Evolutionary conservation across 2,797 vertebrate species (phyloP).

Genomic region (Lepilemur septentrionalis): DNA sequence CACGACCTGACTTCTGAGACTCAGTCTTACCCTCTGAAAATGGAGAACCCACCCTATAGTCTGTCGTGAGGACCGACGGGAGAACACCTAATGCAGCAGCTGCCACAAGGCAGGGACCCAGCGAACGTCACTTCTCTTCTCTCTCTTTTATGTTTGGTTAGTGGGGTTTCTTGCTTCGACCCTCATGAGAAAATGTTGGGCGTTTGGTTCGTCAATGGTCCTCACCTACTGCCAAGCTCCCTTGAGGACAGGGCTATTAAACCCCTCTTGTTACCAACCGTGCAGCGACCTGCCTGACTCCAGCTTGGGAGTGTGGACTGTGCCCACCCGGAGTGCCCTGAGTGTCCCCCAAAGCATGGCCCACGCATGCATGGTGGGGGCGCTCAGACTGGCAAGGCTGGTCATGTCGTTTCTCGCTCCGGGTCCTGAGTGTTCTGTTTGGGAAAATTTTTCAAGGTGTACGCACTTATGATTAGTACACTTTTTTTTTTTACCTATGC

Average conservation of each 20-base stretch:
- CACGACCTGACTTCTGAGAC: background rate
- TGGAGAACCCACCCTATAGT: background rate
- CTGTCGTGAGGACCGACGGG: background rate
- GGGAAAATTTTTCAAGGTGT: background rate
- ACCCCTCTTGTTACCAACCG: no score
- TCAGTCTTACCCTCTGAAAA: background rate
- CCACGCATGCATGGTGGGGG: fast-evolving
- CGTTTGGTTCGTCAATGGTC: background rate
- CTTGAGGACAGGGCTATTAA: background rate
- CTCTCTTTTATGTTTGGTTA: background rate
- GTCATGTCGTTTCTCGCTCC: background rate
- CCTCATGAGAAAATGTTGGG: background rate
- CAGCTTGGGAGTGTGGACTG: no score
- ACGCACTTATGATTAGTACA: background rate
- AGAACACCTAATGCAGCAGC: background rate
- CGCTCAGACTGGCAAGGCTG: background rate
- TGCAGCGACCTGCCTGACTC: no score
- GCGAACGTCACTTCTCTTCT: background rate
- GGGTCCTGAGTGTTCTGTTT: background rate
- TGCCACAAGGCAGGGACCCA: background rate
- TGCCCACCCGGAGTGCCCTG: background rate
- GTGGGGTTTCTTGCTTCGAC: background rate
- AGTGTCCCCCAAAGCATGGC: background rate
- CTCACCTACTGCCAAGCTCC: background rate
- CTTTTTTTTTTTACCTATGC: background rate